Evolutionary conservation across 2,113 vertebrate genomes (phyloP), one percentile per base, ranked within the genome.

Genomic region (Odontophorus gujanensis): DNA sequence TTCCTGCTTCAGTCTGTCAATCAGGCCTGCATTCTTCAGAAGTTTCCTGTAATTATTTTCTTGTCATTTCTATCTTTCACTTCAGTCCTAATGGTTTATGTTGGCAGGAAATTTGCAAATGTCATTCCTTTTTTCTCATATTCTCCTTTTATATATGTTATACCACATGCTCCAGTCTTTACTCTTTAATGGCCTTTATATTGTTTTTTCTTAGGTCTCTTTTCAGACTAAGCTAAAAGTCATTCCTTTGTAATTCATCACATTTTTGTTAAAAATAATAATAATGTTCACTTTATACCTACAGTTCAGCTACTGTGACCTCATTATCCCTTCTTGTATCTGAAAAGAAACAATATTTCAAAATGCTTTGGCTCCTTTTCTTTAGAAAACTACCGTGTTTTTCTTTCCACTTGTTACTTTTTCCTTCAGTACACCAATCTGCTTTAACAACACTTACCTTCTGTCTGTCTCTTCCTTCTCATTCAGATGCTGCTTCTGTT

Each of bases 61-160:
- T 83, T 94, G 91, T 47, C 76, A 92, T 95, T 93, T 96, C 25
- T 90, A 22, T 84, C 76, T 95, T 93, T 90, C 62, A 67, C 28
- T 92, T 87, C 88, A 89, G 58, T 79, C 48, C 58, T 90, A 95
- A 81, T 63, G 11, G 74, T 80, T 93, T 96, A 75, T 71, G 36
- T 66, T 95, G 74, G 53, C 83, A 95, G 71, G 38, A 94, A 89
- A 97, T 89, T 96, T 93, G 88, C 83, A 94, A 93, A 90, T 93
- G 67, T 93, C 88, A 76, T 81, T 95, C 62, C 30, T 79, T 87
- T 85, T 62, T 87, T 90, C 74, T 81, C 55, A 72, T 95, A 87
- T 36, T 86, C 34, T 85, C 42, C 68, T 87, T 81, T 81, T 79
- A 40, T 73, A 36, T 14, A 24, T 87, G 71, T 43, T 93, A 61